Evolutionary conservation across 2,888 invertebrate species (phyloP).

Genomic region (Caenorhabditis drosophilae): DNA sequence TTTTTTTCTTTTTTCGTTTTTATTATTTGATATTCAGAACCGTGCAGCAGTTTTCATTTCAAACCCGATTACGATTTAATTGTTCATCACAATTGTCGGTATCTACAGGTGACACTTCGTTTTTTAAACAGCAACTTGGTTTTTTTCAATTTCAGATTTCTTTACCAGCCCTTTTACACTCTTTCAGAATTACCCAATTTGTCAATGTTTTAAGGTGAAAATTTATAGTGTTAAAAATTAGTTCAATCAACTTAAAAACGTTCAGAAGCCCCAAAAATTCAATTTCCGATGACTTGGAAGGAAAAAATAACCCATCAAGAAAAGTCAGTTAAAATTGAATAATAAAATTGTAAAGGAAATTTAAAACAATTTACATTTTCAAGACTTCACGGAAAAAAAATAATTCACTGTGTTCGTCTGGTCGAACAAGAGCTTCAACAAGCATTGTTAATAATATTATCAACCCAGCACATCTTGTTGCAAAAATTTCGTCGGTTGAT

Average conservation of each 20-base stretch:
- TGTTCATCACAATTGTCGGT: constrained; percentile 32
- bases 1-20: too few relatives aligned
- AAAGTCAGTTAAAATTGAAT: not conserved
- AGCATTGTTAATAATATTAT: constrained; percentile 22
- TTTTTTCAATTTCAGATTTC: constrained; percentile 17
- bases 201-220: constrained; percentile 19
- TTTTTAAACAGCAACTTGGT: too few relatives aligned
- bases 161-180: constrained; percentile 19
- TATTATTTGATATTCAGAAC: too few relatives aligned
- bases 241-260: too few relatives aligned
- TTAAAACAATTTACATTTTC: not conserved
- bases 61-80: constrained; percentile 30
- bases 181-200: constrained; percentile 27
- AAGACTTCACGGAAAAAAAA: too few relatives aligned
- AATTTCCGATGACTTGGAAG: constrained; percentile 18
- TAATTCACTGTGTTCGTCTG: not conserved
- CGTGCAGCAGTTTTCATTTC: constrained; percentile 18
- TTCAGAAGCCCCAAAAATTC: constrained; percentile 28
- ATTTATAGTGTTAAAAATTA: too few relatives aligned
- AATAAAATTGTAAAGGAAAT: constrained; percentile 3
- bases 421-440: constrained; percentile 25
- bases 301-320: not conserved
- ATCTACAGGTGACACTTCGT: constrained; percentile 22
- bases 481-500: constrained; percentile 31
- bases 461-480: constrained; percentile 17